Evolutionary conservation across 2,797 vertebrate genomes (phyloP).

Genomic region (Dromococcyx pavoninus): DNA sequence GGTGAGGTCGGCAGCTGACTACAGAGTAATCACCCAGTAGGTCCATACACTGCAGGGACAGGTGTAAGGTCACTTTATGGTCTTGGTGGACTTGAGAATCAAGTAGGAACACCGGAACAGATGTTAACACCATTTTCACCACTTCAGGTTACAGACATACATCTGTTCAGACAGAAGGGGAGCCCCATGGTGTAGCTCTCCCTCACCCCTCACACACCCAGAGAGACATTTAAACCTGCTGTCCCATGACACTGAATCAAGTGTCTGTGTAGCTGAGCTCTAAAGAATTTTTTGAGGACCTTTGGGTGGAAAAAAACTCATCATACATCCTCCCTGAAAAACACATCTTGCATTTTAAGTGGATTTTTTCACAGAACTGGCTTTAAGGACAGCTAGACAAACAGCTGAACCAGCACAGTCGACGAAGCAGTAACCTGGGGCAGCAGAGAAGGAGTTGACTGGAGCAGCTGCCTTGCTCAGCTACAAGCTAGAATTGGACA

Average conservation of each 20-base stretch:
- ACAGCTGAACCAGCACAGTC: constrained; percentile 32
- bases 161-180: not conserved
- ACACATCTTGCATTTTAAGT: not conserved
- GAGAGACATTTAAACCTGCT: not conserved
- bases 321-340: not conserved
- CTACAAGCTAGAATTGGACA: not conserved
- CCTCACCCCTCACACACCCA: not conserved
- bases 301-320: not conserved
- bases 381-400: constrained; percentile 30
- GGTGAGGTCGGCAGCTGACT: not conserved
- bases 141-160: not conserved
- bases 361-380: constrained; percentile 21
- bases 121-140: not conserved
- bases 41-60: not conserved
- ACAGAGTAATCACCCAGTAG: not conserved
- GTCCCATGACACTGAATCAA: not conserved
- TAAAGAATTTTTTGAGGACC: not conserved
- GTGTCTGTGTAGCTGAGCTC: not conserved
- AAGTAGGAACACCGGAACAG: not conserved
- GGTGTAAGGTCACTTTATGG: not conserved
- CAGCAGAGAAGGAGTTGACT: fast-evolving
- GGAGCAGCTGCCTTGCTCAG: not conserved
- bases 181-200: not conserved
- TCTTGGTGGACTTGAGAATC: not conserved
- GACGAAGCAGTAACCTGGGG: not conserved